A percentile compares a stretch with the other conserved stretches of the same genome.
Evolutionary conservation across 2,888 invertebrate species (phyloP).

Genomic region (Euclidia mi): DNA sequence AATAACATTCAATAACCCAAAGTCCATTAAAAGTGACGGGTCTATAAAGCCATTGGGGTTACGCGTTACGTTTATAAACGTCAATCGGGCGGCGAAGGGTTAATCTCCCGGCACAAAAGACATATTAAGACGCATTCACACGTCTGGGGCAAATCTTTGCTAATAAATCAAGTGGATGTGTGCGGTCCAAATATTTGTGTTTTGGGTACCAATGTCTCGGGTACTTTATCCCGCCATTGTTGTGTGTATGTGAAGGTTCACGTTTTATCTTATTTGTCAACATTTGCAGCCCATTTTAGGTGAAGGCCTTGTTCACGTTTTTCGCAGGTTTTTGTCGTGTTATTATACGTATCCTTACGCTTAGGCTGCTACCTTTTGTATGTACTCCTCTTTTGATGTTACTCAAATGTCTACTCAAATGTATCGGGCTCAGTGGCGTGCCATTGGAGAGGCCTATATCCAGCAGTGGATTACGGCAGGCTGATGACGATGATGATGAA

Average conservation of each 20-base stretch:
- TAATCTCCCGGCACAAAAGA: constrained; percentile 51
- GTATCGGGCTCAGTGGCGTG: no score
- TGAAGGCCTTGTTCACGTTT: no score
- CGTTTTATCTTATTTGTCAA: neutral
- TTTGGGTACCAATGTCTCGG: neutral
- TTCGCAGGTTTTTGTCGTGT: no score
- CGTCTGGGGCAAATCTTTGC: constrained; percentile 50
- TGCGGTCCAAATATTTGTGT: constrained; percentile 33
- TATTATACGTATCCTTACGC: no score
- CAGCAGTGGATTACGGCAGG: no score
- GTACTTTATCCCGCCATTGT: neutral
- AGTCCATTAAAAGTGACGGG: constrained; percentile 32
- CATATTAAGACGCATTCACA: constrained; percentile 58
- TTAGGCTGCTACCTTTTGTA: no score
- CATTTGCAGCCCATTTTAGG: no score
- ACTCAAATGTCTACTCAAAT: no score
- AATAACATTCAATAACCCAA: constrained; percentile 29
- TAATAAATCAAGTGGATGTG: constrained; percentile 47
- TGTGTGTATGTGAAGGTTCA: neutral
- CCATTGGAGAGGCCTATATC: no score
- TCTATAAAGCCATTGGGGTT: constrained; percentile 35
- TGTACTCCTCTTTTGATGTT: no score
- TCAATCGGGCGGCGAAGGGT: constrained; percentile 56
- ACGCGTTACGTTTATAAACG: constrained; percentile 45
- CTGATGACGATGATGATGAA: no score